Conservation (phyloP, 2,113 vertebrate species). For the Scopus umbretta region DNA sequence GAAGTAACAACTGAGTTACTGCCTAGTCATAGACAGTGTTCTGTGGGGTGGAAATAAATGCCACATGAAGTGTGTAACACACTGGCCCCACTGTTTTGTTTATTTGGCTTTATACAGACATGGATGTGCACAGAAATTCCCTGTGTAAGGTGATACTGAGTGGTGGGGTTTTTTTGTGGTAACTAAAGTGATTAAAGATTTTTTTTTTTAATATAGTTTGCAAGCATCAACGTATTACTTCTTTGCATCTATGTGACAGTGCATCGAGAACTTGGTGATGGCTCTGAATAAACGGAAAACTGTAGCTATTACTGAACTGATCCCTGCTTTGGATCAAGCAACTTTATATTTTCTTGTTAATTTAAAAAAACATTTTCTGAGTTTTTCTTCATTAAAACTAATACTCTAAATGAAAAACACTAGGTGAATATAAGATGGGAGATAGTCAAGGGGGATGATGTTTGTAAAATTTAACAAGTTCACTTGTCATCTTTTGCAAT, state of each 20-base stretch:
- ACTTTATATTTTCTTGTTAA: background rate
- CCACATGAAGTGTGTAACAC: background rate
- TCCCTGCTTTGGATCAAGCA: background rate
- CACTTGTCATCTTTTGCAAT: background rate
- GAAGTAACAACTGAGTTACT: background rate
- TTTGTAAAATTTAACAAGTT: background rate
- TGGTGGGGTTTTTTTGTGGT: background rate
- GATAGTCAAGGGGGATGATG: background rate
- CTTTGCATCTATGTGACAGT: background rate
- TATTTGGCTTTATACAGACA: background rate
- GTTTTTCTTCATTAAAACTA: background rate
- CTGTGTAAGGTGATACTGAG: background rate
- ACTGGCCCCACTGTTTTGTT: background rate
- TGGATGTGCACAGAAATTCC: background rate
- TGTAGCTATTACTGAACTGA: background rate
- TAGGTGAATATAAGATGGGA: background rate
- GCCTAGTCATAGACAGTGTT: background rate
- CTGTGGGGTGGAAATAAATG: background rate
- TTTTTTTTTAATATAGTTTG: background rate
- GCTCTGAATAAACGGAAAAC: background rate
- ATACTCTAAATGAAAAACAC: background rate
- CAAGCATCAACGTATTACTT: rapidly evolving
- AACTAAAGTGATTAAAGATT: background rate
- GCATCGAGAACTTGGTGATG: background rate
- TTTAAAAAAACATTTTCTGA: background rate